phyloP scores from a whole-genome alignment of 2,888 invertebrate genomes.

The Orthosia incerta region DNA sequence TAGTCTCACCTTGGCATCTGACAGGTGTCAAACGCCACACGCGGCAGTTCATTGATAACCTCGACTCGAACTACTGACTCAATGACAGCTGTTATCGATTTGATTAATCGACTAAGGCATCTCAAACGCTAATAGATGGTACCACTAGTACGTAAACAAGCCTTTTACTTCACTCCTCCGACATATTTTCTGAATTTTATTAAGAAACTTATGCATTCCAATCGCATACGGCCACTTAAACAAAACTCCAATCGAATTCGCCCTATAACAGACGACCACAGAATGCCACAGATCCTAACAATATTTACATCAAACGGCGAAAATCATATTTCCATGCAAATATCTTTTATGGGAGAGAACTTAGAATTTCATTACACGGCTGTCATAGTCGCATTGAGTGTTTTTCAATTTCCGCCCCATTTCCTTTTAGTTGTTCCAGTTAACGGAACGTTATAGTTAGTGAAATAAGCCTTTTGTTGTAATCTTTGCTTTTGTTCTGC shows the following conservation, averaged over 20 bases:
- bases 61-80: too few relatives aligned
- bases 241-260: not conserved
- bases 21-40: too few relatives aligned
- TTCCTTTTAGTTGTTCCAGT: conserved; percentile 60
- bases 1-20: too few relatives aligned
- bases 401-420: conserved; percentile 68
- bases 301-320: conserved; percentile 33
- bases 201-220: not conserved
- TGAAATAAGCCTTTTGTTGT: conserved; percentile 5
- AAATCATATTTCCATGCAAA: conserved; percentile 48
- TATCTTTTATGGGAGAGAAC: conserved; percentile 24
- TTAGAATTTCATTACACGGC: conserved; percentile 58
- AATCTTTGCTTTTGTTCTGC: not conserved
- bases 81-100: too few relatives aligned
- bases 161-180: too few relatives aligned
- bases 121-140: too few relatives aligned
- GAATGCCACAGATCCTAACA: not conserved
- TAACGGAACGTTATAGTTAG: not conserved
- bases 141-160: too few relatives aligned
- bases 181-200: not conserved
- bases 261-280: not conserved
- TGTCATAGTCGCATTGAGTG: conserved; percentile 58
- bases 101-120: too few relatives aligned
- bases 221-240: not conserved
- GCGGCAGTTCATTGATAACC: too few relatives aligned